Evolutionary conservation across 2,113 vertebrate species (phyloP).

Genomic region (Macrotis lagotis): DNA sequence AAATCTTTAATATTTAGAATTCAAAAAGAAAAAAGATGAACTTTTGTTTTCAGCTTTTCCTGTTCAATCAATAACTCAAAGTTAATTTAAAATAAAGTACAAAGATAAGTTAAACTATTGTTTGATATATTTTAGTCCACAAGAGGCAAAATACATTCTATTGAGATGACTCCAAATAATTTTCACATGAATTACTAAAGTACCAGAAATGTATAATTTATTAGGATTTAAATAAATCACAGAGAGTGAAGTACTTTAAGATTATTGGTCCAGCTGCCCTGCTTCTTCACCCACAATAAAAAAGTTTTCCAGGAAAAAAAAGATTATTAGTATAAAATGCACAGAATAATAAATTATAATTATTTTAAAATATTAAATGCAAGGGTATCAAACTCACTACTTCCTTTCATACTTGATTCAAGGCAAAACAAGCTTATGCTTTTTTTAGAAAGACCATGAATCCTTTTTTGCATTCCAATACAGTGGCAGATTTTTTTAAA

Average conservation of each 20-base stretch:
- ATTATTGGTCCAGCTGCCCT: no score
- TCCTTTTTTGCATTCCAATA: conserved; percentile 18
- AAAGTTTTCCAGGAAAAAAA: no score
- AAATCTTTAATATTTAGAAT: conserved; percentile 16
- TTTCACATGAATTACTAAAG: conserved; percentile 90
- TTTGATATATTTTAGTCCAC: conserved; percentile 76
- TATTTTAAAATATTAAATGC: conserved; percentile 61
- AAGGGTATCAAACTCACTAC: neutral
- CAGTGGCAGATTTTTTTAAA: conserved; percentile 1
- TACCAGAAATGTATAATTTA: conserved; percentile 90
- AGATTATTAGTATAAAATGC: conserved; percentile 64
- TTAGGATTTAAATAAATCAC: conserved; percentile 88
- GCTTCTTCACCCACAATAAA: no score
- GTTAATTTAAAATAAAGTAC: conserved; percentile 55
- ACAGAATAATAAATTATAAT: conserved; percentile 64
- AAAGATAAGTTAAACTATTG: conserved; percentile 62
- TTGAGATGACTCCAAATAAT: conserved; percentile 85
- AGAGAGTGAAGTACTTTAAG: conserved; percentile 79
- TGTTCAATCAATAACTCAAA: conserved; percentile 54
- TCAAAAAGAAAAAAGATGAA: neutral
- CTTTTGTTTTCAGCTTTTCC: neutral
- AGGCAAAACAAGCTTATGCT: neutral
- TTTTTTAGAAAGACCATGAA: conserved; percentile 33
- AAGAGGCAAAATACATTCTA: conserved; percentile 79
- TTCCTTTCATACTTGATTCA: neutral